Conservation (phyloP, 2,888 invertebrate genomes). For the Eristalis arbustorum region DNA sequence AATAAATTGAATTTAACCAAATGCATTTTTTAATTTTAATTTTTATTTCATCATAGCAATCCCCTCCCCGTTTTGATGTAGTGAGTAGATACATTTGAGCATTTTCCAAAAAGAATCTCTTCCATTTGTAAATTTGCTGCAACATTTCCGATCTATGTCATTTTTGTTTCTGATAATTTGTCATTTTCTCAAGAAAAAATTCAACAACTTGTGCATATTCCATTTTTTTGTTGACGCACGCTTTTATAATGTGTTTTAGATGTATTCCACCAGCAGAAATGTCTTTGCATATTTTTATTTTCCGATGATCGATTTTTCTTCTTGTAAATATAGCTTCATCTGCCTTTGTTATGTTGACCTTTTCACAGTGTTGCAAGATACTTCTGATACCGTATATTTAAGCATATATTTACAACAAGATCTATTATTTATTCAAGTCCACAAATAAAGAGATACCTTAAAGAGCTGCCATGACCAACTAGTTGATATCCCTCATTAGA, state of each 20-base stretch:
- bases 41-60: constrained; percentile 32
- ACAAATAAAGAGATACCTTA: constrained; percentile 13
- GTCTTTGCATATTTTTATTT: constrained; percentile 33
- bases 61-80: constrained; percentile 46
- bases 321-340: constrained; percentile 18
- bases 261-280: constrained; percentile 30
- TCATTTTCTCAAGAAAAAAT: not conserved
- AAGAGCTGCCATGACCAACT: constrained; percentile 18
- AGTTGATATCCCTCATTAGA: constrained; percentile 10
- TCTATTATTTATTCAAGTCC: not conserved
- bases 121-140: constrained; percentile 20
- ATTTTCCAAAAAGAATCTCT: constrained; percentile 15
- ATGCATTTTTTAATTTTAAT: not conserved
- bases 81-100: constrained; percentile 26
- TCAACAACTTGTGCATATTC: not conserved
- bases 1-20: not conserved
- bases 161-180: constrained; percentile 9
- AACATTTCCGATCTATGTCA: not conserved
- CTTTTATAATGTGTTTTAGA: constrained; percentile 34
- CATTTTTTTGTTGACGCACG: constrained; percentile 42
- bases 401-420: constrained; percentile 1
- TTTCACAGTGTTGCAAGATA: constrained; percentile 21
- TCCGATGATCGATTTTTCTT: constrained; percentile 20
- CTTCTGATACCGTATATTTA: not conserved
- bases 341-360: constrained; percentile 22